phyloP scores from a whole-genome alignment of 2,888 invertebrate genomes.

The Pelosia muscerda region DNA sequence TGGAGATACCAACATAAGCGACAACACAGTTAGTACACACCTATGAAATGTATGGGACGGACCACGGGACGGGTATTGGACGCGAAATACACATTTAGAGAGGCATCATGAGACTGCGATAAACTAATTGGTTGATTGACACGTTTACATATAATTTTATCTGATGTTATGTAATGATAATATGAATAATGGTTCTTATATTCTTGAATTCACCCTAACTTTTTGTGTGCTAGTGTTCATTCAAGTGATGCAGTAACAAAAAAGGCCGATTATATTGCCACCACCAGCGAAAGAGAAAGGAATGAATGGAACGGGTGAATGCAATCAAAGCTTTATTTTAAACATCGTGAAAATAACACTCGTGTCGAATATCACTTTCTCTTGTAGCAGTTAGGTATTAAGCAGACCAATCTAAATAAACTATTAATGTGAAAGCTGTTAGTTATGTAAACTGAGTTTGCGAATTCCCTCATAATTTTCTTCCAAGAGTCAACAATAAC shows the following conservation, averaged over 20 bases:
- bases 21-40: too few relatives aligned
- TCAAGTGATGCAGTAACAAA: not conserved
- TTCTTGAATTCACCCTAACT: not conserved
- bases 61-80: too few relatives aligned
- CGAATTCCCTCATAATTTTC: not conserved
- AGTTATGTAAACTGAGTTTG: not conserved
- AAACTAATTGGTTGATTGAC: too few relatives aligned
- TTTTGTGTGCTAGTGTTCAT: not conserved
- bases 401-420: not conserved
- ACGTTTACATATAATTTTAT: too few relatives aligned
- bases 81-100: too few relatives aligned
- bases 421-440: not conserved
- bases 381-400: not conserved
- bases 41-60: too few relatives aligned
- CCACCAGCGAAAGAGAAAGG: not conserved
- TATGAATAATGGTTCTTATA: not conserved
- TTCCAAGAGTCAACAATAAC: not conserved
- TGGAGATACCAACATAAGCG: too few relatives aligned
- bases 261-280: not conserved
- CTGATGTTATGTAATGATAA: too few relatives aligned
- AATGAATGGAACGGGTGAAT: too few relatives aligned
- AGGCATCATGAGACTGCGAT: too few relatives aligned
- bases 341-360: not conserved
- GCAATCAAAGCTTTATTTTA: not conserved
- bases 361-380: constrained; percentile 5